Conservation (phyloP, 2,797 vertebrate genomes). For the Gymnoscopelus microlampas region DNA sequence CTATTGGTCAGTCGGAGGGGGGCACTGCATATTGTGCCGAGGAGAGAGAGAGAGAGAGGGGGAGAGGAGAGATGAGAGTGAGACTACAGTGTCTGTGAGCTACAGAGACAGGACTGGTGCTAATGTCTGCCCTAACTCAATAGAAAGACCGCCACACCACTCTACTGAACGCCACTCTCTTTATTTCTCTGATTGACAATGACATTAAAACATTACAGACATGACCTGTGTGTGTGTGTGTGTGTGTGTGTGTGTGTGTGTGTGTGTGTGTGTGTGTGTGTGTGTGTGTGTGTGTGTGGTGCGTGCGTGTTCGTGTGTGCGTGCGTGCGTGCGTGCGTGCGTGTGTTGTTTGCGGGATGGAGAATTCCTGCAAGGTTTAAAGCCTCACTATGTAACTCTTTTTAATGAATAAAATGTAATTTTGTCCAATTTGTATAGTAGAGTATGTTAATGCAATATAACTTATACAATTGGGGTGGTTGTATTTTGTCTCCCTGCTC, state of each 20-base stretch:
- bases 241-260: constrained; percentile 21
- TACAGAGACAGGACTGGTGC: constrained; percentile 51
- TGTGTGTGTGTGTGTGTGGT: constrained; percentile 7
- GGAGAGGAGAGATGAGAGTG: background rate
- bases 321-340: background rate
- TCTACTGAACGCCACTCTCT: constrained; percentile 23
- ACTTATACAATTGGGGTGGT: too few species aligned
- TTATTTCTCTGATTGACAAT: constrained; percentile 53
- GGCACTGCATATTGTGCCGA: constrained; percentile 18
- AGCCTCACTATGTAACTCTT: too few species aligned
- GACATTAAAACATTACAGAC: constrained; percentile 56
- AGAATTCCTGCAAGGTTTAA: too few species aligned
- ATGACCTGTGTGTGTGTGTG: constrained; percentile 32
- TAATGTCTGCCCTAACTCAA: constrained; percentile 69
- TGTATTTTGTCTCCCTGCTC: too few species aligned
- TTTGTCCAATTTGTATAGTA: too few species aligned
- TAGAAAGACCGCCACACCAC: constrained; percentile 46
- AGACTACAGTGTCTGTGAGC: constrained; percentile 25
- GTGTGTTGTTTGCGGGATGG: too few species aligned
- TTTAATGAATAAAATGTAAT: too few species aligned
- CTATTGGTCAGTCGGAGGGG: constrained; percentile 35
- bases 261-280: constrained; percentile 5
- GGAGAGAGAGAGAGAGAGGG: background rate
- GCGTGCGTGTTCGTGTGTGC: background rate
- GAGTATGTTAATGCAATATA: too few species aligned